Conservation (phyloP, 2,797 vertebrate species). For the Ambastaia sidthimunki region DNA sequence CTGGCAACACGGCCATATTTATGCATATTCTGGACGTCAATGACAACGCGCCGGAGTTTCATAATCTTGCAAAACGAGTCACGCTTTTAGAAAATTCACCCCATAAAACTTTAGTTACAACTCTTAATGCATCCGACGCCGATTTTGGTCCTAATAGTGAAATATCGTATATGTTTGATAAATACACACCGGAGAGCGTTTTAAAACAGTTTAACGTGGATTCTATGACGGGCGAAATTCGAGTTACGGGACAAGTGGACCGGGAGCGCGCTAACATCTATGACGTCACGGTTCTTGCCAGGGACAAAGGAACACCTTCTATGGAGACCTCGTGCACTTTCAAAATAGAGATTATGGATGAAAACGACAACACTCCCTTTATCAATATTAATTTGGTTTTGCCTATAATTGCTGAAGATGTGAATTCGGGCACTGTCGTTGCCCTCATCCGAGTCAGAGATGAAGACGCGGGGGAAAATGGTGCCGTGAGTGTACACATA, state of each 20-base stretch:
- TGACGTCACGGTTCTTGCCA: slow-evolving; percentile 78
- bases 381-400: slow-evolving; percentile 77
- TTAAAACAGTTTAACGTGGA: slow-evolving; percentile 77
- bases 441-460: slow-evolving; percentile 81
- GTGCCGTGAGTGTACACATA: slow-evolving; percentile 76
- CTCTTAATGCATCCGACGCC: slow-evolving; percentile 79
- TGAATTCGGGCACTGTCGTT: slow-evolving; percentile 74
- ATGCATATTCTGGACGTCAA: slow-evolving; percentile 80
- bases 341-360: slow-evolving; percentile 79
- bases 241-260: slow-evolving; percentile 74
- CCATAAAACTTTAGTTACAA: slow-evolving; percentile 73
- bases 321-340: slow-evolving; percentile 82
- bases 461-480: slow-evolving; percentile 78
- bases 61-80: slow-evolving; percentile 72
- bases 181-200: slow-evolving; percentile 75
- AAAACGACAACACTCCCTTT: slow-evolving; percentile 81
- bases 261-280: slow-evolving; percentile 77
- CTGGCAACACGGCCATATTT: slow-evolving; percentile 72
- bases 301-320: slow-evolving; percentile 78
- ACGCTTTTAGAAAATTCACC: slow-evolving; percentile 77
- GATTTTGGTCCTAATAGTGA: slow-evolving; percentile 82
- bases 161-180: slow-evolving; percentile 77
- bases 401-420: slow-evolving; percentile 76
- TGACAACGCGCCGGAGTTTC: slow-evolving; percentile 81
- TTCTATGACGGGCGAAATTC: slow-evolving; percentile 74